phyloP scores from a whole-genome alignment of 2,797 vertebrate genomes.

The Coccyzus lansbergi region DNA sequence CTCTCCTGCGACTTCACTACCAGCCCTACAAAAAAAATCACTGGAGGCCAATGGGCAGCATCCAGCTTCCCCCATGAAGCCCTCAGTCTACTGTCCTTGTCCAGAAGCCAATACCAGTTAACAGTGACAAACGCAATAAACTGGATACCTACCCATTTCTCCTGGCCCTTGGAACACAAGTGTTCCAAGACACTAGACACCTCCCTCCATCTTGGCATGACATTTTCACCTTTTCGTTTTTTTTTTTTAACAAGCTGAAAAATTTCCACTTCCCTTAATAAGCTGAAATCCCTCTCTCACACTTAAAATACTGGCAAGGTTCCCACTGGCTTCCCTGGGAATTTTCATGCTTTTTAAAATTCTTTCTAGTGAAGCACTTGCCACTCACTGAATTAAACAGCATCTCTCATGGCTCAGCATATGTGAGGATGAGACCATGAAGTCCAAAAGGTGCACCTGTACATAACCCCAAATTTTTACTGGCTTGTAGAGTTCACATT shows the following conservation, averaged over 20 bases:
- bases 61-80: background rate
- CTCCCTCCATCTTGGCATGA: background rate
- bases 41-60: rapidly evolving
- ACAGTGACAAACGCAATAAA: background rate
- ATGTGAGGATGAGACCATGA: background rate
- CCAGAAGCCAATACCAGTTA: background rate
- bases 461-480: background rate
- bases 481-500: background rate
- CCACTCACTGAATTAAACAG: background rate
- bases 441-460: background rate
- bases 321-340: background rate
- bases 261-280: background rate
- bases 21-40: background rate
- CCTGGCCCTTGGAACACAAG: background rate
- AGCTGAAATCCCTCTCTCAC: background rate
- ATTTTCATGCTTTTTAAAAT: background rate
- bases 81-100: background rate
- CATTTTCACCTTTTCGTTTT: background rate
- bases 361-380: background rate
- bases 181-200: background rate
- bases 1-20: background rate
- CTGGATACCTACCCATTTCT: background rate
- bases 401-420: background rate
- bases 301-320: background rate
- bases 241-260: background rate